A percentile compares a stretch with the other conserved stretches of the same genome.
phyloP scores from a whole-genome alignment of 2,113 vertebrate genomes.

The Perca flavescens region DNA sequence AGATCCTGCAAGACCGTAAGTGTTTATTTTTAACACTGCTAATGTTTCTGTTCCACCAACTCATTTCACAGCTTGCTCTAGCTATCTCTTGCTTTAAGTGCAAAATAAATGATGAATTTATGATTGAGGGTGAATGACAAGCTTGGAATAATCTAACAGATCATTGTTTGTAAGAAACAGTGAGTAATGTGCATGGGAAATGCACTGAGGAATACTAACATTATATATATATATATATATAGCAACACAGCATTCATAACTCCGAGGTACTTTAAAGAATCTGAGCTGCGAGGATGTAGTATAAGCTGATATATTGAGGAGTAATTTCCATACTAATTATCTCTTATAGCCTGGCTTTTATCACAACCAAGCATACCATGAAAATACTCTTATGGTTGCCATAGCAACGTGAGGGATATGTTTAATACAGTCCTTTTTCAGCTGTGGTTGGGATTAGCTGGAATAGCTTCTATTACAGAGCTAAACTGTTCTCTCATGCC shows the following conservation, averaged over 20 bases:
- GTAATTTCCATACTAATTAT: slow-evolving; percentile 43
- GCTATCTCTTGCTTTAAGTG: too few species aligned
- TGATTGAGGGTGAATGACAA: not conserved
- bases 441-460: slow-evolving; percentile 35
- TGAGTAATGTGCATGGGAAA: not conserved
- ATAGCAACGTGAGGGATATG: slow-evolving; percentile 22
- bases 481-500: not conserved
- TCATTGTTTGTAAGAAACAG: not conserved
- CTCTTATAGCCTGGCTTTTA: slow-evolving; percentile 13
- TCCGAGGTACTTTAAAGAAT: not conserved
- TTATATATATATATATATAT: not conserved
- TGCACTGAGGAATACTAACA: not conserved
- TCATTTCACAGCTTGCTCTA: not conserved
- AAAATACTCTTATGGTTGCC: slow-evolving; percentile 36
- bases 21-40: slow-evolving; percentile 67
- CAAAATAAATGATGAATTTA: too few species aligned
- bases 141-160: not conserved
- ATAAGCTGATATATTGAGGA: not conserved
- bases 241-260: not conserved
- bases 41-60: not conserved
- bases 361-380: slow-evolving; percentile 14
- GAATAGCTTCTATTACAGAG: slow-evolving; percentile 8
- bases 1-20: slow-evolving; percentile 96
- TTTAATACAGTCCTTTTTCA: not conserved
- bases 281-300: not conserved